phyloP scores from a whole-genome alignment of 2,113 vertebrate species.

The Hippocampus zosterae region DNA sequence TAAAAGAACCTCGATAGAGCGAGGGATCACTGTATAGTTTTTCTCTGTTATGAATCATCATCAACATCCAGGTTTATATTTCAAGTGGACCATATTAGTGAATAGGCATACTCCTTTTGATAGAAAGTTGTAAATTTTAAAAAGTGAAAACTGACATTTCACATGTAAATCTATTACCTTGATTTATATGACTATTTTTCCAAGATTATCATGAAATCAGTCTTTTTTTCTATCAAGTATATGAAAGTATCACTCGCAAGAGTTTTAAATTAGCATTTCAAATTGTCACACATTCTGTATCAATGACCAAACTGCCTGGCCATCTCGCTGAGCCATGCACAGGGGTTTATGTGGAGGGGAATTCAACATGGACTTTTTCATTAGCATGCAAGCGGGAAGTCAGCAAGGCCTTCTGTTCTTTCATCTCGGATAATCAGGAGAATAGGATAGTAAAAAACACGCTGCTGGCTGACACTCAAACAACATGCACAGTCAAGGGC shows the following conservation, averaged over 20 bases:
- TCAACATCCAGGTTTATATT: background rate
- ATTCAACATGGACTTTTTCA: conserved; percentile 20
- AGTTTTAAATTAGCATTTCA: conserved; percentile 34
- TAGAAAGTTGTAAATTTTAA: background rate
- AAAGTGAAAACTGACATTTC: background rate
- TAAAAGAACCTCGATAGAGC: no score
- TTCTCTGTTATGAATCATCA: background rate
- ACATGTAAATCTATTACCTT: background rate
- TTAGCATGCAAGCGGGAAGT: conserved; percentile 3
- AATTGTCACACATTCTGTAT: background rate
- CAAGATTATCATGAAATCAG: background rate
- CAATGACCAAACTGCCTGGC: background rate
- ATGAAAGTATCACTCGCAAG: conserved; percentile 37
- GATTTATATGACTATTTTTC: background rate
- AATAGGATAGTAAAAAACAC: conserved; percentile 25
- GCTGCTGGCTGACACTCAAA: background rate
- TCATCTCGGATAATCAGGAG: conserved; percentile 31
- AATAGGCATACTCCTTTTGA: background rate
- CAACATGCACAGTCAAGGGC: conserved; percentile 16
- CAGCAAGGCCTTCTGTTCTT: conserved; percentile 34
- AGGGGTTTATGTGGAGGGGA: no score
- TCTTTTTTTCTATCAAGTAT: conserved; percentile 12
- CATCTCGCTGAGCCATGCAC: conserved; percentile 1
- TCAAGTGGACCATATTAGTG: background rate
- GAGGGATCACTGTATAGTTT: background rate